Evolutionary conservation across 2,888 invertebrate genomes (phyloP), one percentile per base, ranked within the genome.

Genomic region (Aricia artaxerxes): DNA sequence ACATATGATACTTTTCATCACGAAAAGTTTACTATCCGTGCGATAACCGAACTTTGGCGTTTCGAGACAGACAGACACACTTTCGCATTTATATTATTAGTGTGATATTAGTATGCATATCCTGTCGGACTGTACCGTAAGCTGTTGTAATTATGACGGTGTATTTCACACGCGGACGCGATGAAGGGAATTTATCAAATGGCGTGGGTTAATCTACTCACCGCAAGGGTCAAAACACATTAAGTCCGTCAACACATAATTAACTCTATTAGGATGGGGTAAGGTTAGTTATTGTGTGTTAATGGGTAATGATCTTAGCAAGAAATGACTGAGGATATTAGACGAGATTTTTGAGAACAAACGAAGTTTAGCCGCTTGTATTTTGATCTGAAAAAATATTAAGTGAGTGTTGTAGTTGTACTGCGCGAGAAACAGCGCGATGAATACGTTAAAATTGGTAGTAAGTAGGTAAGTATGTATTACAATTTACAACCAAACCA

Each of bases 111-210:
- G 49, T 53, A 57, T 57, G 57, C 16, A 16, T 11, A 11, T 49
- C 24, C 11, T 73, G 44, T 11, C n/a, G 79, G 78, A 78, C 69
- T 35, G 78, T 72, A 31, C 38, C 78, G 76, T 77, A 49, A 60
- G 11, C 38, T 64, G 77, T 78, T 49, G 40, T 72, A 80, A 75
- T 77, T 79, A 31, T 60, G 77, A 40, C 61, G 38, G 49, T 73
- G 64, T 72, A 61, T 44, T 53, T 79, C 73, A 73, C 49, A 61
- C 64, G 57, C 60, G 40, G 64, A 31, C 5, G 49, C 16, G 69
- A 60, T 38, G 44, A 77, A 38, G 61, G 44, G 24, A 60, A 78
- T 75, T 61, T 78, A 78, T 73, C 76, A 57, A 49, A 75, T 40
- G 44, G n/a, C 61, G 5, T 61, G 57, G 76, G 76, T 76, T 76